Base-by-base conservation (phyloP, 2,113 vertebrate genomes). In the Alosa alosa region DNA sequence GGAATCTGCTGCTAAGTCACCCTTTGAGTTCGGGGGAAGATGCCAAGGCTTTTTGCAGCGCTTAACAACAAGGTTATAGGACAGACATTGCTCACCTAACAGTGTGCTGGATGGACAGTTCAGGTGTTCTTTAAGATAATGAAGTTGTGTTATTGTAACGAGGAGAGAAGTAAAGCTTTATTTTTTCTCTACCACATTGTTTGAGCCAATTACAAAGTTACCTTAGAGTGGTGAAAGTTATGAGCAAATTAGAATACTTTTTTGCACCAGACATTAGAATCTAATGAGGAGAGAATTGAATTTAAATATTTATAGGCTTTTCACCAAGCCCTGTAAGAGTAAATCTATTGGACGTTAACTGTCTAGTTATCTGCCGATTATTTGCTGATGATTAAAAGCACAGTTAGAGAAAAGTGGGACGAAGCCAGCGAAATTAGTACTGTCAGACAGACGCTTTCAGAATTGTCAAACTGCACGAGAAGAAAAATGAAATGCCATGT, bases 401-500 rank as follows among this genome's bases (percentile, higher is more conserved):
- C 50, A 68, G 39, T 87, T 81, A 83, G 18, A 81, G 41, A 55
- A 46, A 85, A 82, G 82, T 75, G 45, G 41, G 82, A 86, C 31
- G 57, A 81, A 0, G 49, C 22, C 8, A 60, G 72, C 82, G 11
- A 72, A 50, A 41, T 82, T 81, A 83, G 89, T 52, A 39, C 68
- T 88, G 86, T 84, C 75, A 88, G 84, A 64, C 78, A 25, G 52
- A 84, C 55, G 64, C 82, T 44, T 84, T 46, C 86, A 86, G 60
- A 60, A 50, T 84, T 82, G 84, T 86, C 90, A 86, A 84, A 45
- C 82, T 47, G 13, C 83, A 50, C 82, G 64, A 88, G 84, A 82
- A 57, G 41, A n/a, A 78, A 84, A 89, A 87, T 39, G 75, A 82
- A 86, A 85, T 78, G 86, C 57, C 82, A 83, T 11, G 72, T 88